Evolutionary conservation across 2,888 invertebrate genomes (phyloP).

Genomic region (Epsilonema sp.): DNA sequence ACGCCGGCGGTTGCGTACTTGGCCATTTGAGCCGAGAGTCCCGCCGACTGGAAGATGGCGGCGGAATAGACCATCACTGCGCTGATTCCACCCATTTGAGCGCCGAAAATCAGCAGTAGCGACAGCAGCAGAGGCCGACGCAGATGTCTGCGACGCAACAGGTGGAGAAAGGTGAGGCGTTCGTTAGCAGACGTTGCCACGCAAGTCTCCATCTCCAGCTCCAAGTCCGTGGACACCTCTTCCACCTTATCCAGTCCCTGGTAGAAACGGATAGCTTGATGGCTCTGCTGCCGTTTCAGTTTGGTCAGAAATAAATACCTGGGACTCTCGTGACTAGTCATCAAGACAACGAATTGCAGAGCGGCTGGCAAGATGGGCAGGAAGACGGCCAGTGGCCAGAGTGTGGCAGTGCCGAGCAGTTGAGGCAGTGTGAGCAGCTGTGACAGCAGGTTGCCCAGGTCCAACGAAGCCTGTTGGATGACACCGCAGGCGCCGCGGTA

Average conservation of each 20-base stretch:
- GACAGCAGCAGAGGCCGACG: neutral
- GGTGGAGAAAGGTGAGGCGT: no score
- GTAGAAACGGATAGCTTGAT: no score
- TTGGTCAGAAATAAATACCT: no score
- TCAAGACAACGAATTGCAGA: neutral
- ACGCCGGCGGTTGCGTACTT: neutral
- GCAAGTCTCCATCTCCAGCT: no score
- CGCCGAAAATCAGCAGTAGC: neutral
- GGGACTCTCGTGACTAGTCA: neutral
- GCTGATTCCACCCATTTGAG: neutral
- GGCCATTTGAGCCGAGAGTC: neutral
- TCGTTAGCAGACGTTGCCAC: no score
- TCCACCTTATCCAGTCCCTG: no score
- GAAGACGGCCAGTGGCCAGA: neutral
- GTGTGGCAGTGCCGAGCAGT: neutral
- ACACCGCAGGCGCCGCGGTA: slow-evolving; percentile 1
- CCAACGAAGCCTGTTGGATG: neutral
- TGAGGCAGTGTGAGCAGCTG: neutral
- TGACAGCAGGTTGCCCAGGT: neutral
- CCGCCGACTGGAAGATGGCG: neutral
- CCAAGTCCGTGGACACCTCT: no score
- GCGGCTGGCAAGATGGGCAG: neutral
- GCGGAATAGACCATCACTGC: neutral
- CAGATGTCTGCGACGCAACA: no score
- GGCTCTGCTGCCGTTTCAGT: no score